phyloP scores from a whole-genome alignment of 2,888 invertebrate genomes.

The Piscicola geometra region DNA sequence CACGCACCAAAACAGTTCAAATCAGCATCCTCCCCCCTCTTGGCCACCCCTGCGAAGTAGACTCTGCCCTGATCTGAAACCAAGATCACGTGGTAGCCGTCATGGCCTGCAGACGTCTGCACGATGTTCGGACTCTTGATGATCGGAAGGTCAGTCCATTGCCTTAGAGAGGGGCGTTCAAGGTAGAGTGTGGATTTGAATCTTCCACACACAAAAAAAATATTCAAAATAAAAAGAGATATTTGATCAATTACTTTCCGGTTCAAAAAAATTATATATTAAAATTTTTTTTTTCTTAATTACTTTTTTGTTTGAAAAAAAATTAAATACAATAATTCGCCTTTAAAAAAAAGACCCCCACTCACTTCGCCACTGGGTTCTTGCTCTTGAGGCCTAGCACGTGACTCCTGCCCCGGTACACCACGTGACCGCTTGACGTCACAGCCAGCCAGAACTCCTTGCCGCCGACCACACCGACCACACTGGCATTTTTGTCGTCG shows the following conservation, averaged over 20 bases:
- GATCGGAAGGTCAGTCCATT: slow-evolving; percentile 60
- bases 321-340: no score
- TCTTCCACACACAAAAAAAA: no score
- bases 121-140: slow-evolving; percentile 70
- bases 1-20: slow-evolving; percentile 58
- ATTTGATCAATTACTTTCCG: no score
- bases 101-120: slow-evolving; percentile 84
- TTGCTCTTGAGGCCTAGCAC: slow-evolving; percentile 73
- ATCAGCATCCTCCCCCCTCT: slow-evolving; percentile 89
- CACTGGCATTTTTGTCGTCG: neutral
- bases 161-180: neutral
- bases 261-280: no score
- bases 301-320: no score
- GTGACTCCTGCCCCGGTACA: slow-evolving; percentile 80
- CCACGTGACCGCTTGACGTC: slow-evolving; percentile 61
- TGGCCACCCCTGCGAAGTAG: slow-evolving; percentile 77
- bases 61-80: slow-evolving; percentile 89
- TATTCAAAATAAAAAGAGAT: no score
- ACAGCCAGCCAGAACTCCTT: slow-evolving; percentile 18
- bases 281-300: no score
- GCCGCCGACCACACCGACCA: neutral
- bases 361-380: neutral
- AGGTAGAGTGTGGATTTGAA: neutral
- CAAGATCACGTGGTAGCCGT: slow-evolving; percentile 82
- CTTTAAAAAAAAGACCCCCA: no score